Conservation (phyloP, 2,113 vertebrate species). For the Channa argus region DNA sequence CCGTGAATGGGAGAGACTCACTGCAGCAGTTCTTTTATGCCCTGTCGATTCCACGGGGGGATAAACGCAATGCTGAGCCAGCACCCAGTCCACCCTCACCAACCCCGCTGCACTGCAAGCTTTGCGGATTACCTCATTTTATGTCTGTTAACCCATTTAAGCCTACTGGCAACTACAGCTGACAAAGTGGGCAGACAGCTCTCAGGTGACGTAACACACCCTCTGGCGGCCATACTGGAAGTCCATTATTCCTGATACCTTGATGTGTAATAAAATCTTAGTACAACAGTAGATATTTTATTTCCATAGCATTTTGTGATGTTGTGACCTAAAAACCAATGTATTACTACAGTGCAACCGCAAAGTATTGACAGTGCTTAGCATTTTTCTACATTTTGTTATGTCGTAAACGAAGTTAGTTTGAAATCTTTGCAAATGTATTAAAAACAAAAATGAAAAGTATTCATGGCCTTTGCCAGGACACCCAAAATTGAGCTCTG, state of each 20-base stretch:
- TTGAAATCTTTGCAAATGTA: no score
- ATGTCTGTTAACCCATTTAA: constrained; percentile 68
- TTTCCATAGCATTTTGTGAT: no score
- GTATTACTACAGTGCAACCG: no score
- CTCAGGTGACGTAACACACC: constrained; percentile 28
- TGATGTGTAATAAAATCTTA: no score
- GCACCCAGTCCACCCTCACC: constrained; percentile 59
- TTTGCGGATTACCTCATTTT: constrained; percentile 67
- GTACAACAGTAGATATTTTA: no score
- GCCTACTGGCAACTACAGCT: constrained; percentile 17
- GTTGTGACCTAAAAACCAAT: no score
- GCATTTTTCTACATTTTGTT: no score
- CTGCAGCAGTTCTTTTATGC: constrained; percentile 82
- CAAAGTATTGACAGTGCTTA: no score
- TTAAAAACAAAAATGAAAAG: no score
- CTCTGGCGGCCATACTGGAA: constrained; percentile 12
- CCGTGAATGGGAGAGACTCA: constrained; percentile 82
- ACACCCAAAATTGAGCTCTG: no score
- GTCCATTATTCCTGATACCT: not conserved
- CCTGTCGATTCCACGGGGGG: constrained; percentile 71
- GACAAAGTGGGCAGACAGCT: constrained; percentile 24
- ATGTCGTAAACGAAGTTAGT: no score
- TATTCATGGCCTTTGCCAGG: no score
- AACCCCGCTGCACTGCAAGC: constrained; percentile 65
- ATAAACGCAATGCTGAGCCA: constrained; percentile 80